Base-by-base conservation (phyloP, 2,888 invertebrate genomes). In the Labia minor region DNA sequence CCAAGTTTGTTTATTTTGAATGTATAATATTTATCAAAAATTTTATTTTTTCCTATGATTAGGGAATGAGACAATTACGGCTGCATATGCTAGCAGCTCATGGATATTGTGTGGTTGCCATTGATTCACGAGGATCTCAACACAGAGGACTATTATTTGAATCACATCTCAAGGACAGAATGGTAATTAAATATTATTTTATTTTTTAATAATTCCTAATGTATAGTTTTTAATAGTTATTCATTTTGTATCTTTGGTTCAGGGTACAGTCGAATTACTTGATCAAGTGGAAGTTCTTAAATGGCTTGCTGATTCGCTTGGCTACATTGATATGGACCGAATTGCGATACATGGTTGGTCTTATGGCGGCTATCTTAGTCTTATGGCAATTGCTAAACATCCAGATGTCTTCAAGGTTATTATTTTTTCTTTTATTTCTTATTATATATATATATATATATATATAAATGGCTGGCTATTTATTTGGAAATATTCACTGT, bases 331-430 rank as follows among this genome's bases (percentile, higher is more conserved):
- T 76, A 84, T 95, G 82, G 85, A 85, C 72, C 82, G 98, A 63
- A 87, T 99, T 14, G 97, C 94, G 0, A 92, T 99, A 72, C 95
- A 95, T 76, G 99, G 99, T 0, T 99, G 98, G 97, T 97, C 97
- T 62, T 99, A 99, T 75, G 99, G 98, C 81, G 99, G 98, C 21
- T 99, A 98, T 80, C 83, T 99, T 37, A 93, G 96, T 69, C 84
- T 99, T 21, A 92, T 97, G 86, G 96, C 92, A 1, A 81, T 99
- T 62, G 92, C 92, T 69, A 94, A 95, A 71, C 86, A 92, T 75
- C 94, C 96, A 0, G 88, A 95, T 74, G 82, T 95, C 70, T 98
- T 97, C 80, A 95, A 95, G 82, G 89, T 94, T 74, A 68, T 65
- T 64, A 65, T 64, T 61, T 19, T 19, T 62, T 19, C 64, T 65